These are phyloP conservation scores for Condylura cristata DNA, from an alignment of 2,113 vertebrate species.

Conservation along the genomic window DNA sequence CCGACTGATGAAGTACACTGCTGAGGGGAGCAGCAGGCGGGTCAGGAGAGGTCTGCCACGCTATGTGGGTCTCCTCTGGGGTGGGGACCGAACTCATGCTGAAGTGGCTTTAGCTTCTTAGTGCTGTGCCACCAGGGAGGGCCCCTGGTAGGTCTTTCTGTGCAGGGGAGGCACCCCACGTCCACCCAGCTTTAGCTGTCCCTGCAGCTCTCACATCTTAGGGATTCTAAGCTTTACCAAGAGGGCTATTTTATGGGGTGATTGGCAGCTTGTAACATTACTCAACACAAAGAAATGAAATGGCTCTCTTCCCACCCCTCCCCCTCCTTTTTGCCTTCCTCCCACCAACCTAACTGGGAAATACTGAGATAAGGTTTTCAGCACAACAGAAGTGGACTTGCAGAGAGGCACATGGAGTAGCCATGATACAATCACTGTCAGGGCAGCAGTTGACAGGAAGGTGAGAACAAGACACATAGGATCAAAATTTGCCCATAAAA, in stretches of 20 bases:
- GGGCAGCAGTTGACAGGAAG: neutral
- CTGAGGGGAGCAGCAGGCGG: too few relatives aligned
- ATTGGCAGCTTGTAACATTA: neutral
- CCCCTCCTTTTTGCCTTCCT: accelerated
- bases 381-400: neutral
- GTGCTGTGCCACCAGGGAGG: too few relatives aligned
- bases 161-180: neutral
- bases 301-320: too few relatives aligned
- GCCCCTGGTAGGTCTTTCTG: too few relatives aligned
- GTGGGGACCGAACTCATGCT: too few relatives aligned
- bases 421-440: too few relatives aligned
- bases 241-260: too few relatives aligned
- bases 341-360: neutral
- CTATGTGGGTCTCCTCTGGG: too few relatives aligned
- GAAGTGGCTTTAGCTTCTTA: too few relatives aligned
- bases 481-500: neutral
- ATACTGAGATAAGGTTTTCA: neutral
- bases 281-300: neutral
- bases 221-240: neutral
- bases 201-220: neutral
- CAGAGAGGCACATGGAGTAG: neutral
- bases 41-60: too few relatives aligned
- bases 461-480: neutral
- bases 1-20: too few relatives aligned
- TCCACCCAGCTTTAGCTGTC: neutral